Conservation (phyloP, 2,113 vertebrate genomes). For the Datnioides undecimradiatus region DNA sequence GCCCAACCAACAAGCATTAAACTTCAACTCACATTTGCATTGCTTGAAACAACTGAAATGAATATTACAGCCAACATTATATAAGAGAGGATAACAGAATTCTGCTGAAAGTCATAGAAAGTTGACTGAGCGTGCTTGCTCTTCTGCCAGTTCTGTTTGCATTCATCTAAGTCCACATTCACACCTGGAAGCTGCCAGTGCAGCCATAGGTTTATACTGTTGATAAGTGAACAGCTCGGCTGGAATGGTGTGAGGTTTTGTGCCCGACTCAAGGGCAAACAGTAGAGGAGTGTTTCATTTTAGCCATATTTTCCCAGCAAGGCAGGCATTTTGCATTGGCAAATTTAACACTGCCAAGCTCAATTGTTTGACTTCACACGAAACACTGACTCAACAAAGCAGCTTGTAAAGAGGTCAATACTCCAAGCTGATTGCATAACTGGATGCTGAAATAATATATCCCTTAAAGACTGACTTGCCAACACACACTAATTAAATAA, state of each 20-base stretch:
- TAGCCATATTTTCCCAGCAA: neutral
- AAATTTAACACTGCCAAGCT: neutral
- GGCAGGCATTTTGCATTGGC: neutral
- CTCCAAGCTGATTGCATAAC: neutral
- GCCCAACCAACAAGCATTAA: constrained; percentile 56
- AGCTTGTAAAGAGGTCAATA: neutral
- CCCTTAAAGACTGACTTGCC: too few relatives aligned
- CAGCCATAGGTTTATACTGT: neutral
- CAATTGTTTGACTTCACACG: neutral
- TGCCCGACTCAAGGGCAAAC: constrained; percentile 21
- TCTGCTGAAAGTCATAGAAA: constrained; percentile 44
- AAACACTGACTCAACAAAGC: neutral
- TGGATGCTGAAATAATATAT: neutral
- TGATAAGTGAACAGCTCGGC: constrained; percentile 19
- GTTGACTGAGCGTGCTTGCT: constrained; percentile 44
- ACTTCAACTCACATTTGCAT: constrained; percentile 57
- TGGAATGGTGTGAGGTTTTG: neutral
- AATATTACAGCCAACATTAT: constrained; percentile 54
- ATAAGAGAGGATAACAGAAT: constrained; percentile 38
- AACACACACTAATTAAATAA: too few relatives aligned
- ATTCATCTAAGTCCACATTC: constrained; percentile 44
- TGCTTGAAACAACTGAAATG: constrained; percentile 58
- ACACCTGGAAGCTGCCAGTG: constrained; percentile 50
- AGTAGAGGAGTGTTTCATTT: neutral
- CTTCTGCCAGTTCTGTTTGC: constrained; percentile 39